Evolutionary conservation across 2,797 vertebrate species (phyloP).

Genomic region (Spheniscus humboldti): DNA sequence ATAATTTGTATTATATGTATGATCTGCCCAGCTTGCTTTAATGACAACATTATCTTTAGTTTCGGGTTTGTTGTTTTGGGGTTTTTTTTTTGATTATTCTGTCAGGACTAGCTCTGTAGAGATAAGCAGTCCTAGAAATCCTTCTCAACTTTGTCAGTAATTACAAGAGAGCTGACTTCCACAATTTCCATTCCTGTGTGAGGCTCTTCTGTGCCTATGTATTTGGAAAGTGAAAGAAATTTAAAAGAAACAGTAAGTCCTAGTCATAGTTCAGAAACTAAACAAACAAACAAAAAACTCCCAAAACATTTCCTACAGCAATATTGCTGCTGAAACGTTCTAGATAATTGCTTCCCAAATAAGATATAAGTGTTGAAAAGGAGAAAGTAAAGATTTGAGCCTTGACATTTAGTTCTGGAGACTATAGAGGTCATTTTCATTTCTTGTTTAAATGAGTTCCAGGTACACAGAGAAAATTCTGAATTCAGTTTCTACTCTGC

Average conservation of each 20-base stretch:
- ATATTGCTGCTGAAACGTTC: not conserved
- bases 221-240: not conserved
- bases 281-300: not conserved
- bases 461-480: not conserved
- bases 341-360: not conserved
- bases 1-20: conserved; percentile 9
- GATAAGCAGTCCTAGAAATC: not conserved
- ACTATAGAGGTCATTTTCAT: not conserved
- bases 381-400: not conserved
- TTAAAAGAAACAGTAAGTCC: not conserved
- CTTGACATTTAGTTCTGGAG: not conserved
- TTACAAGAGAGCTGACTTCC: not conserved
- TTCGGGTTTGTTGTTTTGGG: no score
- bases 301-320: not conserved
- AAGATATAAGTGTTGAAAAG: not conserved
- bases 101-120: not conserved
- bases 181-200: not conserved
- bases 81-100: not conserved
- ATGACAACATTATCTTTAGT: not conserved
- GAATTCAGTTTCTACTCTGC: not conserved
- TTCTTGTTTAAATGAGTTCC: not conserved
- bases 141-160: not conserved
- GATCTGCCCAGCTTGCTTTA: not conserved
- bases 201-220: not conserved
- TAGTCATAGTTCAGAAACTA: not conserved